Base-by-base conservation (phyloP, 2,797 vertebrate genomes). In the Knipowitschia caucasica region DNA sequence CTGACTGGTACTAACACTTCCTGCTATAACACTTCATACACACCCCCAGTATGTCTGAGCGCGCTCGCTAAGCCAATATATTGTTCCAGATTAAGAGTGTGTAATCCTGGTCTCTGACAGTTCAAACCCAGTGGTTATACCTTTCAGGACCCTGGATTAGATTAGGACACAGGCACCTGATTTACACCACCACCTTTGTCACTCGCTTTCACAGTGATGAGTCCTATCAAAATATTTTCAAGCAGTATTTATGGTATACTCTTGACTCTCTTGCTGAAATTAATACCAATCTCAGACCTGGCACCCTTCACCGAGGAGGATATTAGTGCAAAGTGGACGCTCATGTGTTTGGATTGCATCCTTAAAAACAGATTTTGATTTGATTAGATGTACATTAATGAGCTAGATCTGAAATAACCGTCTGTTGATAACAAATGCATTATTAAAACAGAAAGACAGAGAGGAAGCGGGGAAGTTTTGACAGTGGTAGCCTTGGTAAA, bases 11-110 rank as follows among this genome's bases (percentile, higher is more conserved):
- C n/a, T n/a, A n/a, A 17, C 12, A 40, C 7, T 6, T 50, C 6
- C 34, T n/a, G n/a, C 15, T 18, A 8, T 29, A 25, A n/a, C 36
- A 24, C 59, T 26, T 56, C 44, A 62, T 50, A 73, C 12, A 49
- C 15, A 43, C 15, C 15, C 58, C 55, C 46, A 56, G 55, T 34
- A 18, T 67, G 71, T 71, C 69, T 75, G 68, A 75, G 78, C 70
- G 73, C 71, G 54, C 60, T 78, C 72, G 81, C 68, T 81, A 81
- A 86, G 50, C 72, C 87, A 86, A 83, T 86, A 83, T 82, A 75
- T 78, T 81, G 81, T 86, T 77, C 83, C 69, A 77, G 82, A 86
- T 83, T 85, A 85, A 70, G 81, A 67, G 59, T 3, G 44, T 50
- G 61, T 88, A 86, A 88, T 86, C 81, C 71, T 64, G 56, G 58